These are phyloP conservation scores for Ondatra zibethicus DNA, from an alignment of 2,113 vertebrate species.

Conservation along the genomic window DNA sequence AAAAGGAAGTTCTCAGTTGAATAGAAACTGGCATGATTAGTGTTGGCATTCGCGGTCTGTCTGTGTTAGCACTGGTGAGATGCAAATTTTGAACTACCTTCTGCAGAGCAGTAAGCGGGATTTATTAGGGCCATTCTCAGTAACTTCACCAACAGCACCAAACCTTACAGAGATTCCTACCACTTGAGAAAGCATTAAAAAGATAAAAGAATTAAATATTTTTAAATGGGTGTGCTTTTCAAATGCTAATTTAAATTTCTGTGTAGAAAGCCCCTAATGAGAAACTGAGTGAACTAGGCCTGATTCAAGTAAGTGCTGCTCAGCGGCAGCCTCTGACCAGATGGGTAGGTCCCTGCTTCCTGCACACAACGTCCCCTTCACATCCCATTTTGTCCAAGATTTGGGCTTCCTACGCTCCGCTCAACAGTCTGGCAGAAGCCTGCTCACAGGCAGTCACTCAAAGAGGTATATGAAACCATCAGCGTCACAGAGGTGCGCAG, in stretches of 20 bases:
- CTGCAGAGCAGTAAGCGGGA: accelerated
- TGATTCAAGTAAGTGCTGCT: accelerated
- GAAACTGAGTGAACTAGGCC: accelerated
- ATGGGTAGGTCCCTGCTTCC: conserved; percentile 39
- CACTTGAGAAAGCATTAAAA: neutral
- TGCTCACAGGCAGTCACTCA: conserved; percentile 86
- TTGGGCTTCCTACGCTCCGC: conserved; percentile 85
- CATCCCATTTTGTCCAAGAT: conserved; percentile 72
- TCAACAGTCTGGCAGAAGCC: conserved; percentile 86
- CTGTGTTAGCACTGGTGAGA: neutral
- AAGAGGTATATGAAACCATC: conserved; percentile 91
- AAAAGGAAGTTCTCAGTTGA: too few species aligned
- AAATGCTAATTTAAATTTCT: accelerated
- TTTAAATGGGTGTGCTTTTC: neutral
- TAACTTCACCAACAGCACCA: neutral
- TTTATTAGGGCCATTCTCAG: neutral
- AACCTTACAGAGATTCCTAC: neutral
- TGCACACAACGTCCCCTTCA: conserved; percentile 72
- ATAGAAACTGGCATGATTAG: neutral
- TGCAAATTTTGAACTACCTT: too few species aligned
- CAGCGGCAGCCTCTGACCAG: neutral
- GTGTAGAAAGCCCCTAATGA: accelerated
- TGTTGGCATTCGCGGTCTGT: accelerated
- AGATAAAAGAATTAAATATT: neutral
- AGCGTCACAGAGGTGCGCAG: conserved; percentile 86